Percentiles rank a stretch among this genome's conserved stretches.
Conservation (phyloP, 1,140 invertebrate genomes). For the Hyphantria cunea region DNA sequence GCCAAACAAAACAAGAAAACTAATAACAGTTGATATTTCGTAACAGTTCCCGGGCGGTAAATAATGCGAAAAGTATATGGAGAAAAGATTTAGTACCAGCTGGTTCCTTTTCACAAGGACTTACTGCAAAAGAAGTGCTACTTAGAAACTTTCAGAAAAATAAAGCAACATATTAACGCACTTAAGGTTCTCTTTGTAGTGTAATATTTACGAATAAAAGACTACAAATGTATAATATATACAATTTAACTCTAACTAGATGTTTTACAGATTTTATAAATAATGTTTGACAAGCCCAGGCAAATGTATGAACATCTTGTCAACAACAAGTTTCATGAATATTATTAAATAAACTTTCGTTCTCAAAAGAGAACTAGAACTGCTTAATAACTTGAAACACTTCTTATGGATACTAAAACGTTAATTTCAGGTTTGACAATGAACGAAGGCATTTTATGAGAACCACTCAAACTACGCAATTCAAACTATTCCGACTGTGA, state of each 20-base stretch:
- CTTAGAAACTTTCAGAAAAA: not conserved
- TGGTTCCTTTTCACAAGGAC: conserved; percentile 1
- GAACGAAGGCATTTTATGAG: conserved; percentile 17
- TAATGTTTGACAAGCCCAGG: too few species aligned
- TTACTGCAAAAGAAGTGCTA: not conserved
- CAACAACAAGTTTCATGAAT: too few species aligned
- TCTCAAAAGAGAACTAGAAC: too few species aligned
- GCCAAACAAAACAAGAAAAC: conserved; percentile 38
- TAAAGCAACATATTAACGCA: not conserved
- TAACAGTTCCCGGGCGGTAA: conserved; percentile 29
- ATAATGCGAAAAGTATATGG: conserved; percentile 27
- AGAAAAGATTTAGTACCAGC: conserved; percentile 16
- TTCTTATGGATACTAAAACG: conserved; percentile 1
- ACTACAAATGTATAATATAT: too few species aligned
- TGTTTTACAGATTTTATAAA: too few species aligned
- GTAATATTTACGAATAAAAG: too few species aligned
- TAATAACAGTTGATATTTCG: conserved; percentile 39
- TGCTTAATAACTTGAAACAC: not conserved
- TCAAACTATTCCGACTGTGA: conserved; percentile 3
- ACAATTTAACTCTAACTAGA: too few species aligned
- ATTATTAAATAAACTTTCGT: too few species aligned
- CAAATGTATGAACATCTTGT: too few species aligned
- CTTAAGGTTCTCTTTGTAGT: not conserved
- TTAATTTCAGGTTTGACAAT: not conserved
- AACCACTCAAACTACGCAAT: conserved; percentile 15